Evolutionary conservation across 2,113 vertebrate genomes (phyloP).

Genomic region (Sylvilagus bachmani): DNA sequence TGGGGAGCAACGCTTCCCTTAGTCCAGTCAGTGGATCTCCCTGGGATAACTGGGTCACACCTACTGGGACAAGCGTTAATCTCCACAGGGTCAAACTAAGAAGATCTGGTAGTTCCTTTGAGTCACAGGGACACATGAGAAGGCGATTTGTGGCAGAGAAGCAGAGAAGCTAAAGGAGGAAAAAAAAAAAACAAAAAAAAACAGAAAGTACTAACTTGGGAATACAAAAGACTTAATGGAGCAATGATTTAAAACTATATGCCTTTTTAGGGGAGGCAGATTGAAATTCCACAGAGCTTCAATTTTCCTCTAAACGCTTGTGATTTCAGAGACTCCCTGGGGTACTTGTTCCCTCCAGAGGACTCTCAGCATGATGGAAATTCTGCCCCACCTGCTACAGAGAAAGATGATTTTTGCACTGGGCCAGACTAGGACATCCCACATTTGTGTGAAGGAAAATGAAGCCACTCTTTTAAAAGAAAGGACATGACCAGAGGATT

Average conservation of each 20-base stretch:
- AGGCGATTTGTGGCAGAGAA: neutral
- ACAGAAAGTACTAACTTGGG: slow-evolving; percentile 58
- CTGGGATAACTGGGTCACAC: neutral
- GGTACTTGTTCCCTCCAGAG: slow-evolving; percentile 36
- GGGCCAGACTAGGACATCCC: neutral
- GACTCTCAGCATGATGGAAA: neutral
- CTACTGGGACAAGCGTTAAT: neutral
- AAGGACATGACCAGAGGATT: neutral
- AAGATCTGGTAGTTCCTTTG: neutral
- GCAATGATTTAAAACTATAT: slow-evolving; percentile 69
- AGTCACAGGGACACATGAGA: neutral
- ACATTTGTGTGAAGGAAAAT: neutral
- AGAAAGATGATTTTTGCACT: neutral
- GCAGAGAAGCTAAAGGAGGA: neutral
- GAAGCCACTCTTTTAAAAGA: neutral
- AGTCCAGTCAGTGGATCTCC: neutral
- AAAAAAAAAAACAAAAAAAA: neutral
- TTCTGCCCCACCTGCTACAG: neutral
- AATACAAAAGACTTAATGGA: slow-evolving; percentile 74
- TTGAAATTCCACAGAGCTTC: slow-evolving; percentile 79
- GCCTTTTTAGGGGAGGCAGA: slow-evolving; percentile 62
- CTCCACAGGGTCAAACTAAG: neutral
- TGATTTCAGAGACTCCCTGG: slow-evolving; percentile 75
- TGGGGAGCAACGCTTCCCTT: neutral
- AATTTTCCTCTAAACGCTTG: slow-evolving; percentile 71